phyloP scores from a whole-genome alignment of 2,113 vertebrate genomes.

The Cinclus cinclus region DNA sequence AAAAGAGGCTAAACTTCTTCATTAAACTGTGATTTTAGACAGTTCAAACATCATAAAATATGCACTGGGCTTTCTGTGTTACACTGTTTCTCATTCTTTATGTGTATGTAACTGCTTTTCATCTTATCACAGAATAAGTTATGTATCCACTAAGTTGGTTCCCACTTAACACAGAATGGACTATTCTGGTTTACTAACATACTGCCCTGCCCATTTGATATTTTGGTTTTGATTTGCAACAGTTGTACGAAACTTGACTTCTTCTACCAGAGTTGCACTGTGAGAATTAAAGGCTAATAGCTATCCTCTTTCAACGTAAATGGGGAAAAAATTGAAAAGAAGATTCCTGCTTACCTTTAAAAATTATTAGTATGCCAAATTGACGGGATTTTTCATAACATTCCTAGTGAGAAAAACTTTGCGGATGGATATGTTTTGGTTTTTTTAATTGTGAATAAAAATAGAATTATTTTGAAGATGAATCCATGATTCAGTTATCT shows the following conservation, averaged over 20 bases:
- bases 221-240: neutral
- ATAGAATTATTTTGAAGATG: neutral
- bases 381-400: neutral
- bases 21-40: neutral
- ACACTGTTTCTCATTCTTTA: neutral
- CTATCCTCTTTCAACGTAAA: neutral
- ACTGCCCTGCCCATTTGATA: neutral
- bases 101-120: neutral
- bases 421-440: fast-evolving
- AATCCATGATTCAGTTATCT: neutral
- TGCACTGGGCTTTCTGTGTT: neutral
- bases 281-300: neutral
- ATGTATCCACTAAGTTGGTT: neutral
- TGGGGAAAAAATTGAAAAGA: neutral
- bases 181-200: neutral
- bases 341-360: neutral
- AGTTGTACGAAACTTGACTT: neutral
- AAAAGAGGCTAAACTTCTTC: neutral
- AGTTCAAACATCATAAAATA: neutral
- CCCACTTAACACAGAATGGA: neutral
- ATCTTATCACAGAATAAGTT: neutral
- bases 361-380: neutral
- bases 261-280: neutral
- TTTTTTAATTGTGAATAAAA: neutral
- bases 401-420: neutral